These are phyloP conservation scores for Pseudonaja textilis DNA, from an alignment of 2,113 vertebrate species.

Conservation along the genomic window DNA sequence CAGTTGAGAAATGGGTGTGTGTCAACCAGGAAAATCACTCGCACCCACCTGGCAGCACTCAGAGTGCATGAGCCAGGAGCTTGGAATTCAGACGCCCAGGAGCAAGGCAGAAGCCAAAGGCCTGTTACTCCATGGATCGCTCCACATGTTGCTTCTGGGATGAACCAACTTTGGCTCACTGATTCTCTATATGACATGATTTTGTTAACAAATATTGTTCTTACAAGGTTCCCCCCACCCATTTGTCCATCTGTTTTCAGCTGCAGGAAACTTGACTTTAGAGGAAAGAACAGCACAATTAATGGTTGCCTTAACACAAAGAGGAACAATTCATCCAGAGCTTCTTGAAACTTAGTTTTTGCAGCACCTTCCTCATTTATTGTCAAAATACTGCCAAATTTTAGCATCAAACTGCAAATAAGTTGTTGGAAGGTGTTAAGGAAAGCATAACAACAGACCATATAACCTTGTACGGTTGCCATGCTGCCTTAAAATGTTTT, in stretches of 20 bases:
- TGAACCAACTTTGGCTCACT: neutral
- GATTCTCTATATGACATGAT: neutral
- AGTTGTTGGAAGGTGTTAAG: neutral
- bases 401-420: neutral
- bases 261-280: neutral
- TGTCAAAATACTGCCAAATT: neutral
- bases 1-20: slow-evolving; percentile 1
- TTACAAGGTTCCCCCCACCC: neutral
- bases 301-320: neutral
- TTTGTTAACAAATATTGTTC: neutral
- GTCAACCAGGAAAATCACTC: neutral
- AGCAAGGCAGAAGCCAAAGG: neutral
- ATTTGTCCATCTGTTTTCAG: neutral
- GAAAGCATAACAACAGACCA: neutral
- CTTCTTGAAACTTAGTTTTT: neutral
- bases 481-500: neutral
- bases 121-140: neutral
- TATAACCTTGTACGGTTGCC: neutral
- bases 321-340: neutral
- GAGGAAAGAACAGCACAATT: neutral
- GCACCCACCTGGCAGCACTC: neutral
- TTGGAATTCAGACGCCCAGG: neutral
- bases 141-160: neutral
- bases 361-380: neutral
- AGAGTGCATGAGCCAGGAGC: neutral